Evolutionary conservation across 2,113 vertebrate species (phyloP).

Genomic region (Microcebus jonahi): DNA sequence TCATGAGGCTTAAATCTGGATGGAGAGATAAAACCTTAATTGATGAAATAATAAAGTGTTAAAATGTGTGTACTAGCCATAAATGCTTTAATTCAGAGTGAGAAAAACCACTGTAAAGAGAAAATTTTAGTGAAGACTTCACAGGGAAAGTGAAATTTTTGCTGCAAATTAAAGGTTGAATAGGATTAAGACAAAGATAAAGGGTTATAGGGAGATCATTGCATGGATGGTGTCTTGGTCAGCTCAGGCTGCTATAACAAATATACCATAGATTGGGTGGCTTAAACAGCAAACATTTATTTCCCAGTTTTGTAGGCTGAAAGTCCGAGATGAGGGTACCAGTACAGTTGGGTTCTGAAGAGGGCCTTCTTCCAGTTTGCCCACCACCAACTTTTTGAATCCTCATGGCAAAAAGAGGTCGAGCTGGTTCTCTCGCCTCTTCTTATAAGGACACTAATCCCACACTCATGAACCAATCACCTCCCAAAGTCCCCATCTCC

Average conservation of each 20-base stretch:
- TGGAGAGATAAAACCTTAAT: conserved; percentile 24
- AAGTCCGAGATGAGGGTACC: background rate
- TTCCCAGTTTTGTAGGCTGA: background rate
- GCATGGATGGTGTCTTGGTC: background rate
- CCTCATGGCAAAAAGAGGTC: background rate
- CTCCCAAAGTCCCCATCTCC: background rate
- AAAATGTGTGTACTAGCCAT: background rate
- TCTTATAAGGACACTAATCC: background rate
- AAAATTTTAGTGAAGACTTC: background rate
- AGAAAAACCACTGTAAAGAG: background rate
- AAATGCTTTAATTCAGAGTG: background rate
- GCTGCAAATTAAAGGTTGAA: background rate
- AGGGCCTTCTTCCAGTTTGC: background rate
- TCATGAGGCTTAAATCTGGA: background rate
- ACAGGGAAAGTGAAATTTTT: background rate
- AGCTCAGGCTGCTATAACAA: background rate
- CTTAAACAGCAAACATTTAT: background rate
- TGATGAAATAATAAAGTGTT: background rate
- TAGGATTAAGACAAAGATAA: background rate
- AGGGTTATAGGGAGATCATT: background rate
- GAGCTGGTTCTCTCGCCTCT: background rate
- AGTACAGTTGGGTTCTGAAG: background rate
- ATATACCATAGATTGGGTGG: background rate
- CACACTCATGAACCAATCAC: background rate
- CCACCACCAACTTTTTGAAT: background rate